phyloP scores from a whole-genome alignment of 2,797 vertebrate species.

The Bryconaethiops microstoma region DNA sequence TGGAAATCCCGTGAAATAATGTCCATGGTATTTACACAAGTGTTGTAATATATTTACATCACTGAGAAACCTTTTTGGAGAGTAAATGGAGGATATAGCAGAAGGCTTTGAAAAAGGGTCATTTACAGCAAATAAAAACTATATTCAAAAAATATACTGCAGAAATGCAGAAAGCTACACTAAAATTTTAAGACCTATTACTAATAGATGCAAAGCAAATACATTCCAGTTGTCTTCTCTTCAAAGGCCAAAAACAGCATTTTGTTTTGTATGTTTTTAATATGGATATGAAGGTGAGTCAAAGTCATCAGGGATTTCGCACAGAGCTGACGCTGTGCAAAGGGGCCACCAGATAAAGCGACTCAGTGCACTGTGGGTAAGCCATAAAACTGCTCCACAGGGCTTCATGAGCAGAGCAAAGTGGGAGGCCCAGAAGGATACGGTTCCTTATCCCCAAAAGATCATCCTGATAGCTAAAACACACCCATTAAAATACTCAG shows the following conservation, averaged over 20 bases:
- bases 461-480: constrained; percentile 65
- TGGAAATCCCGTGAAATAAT: constrained; percentile 49
- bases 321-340: background rate
- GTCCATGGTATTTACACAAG: constrained; percentile 52
- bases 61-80: constrained; percentile 41
- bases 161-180: constrained; percentile 5
- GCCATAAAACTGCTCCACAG: constrained; percentile 51
- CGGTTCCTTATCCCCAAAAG: constrained; percentile 56
- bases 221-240: constrained; percentile 15
- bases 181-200: background rate
- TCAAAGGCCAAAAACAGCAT: background rate
- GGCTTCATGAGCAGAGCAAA: constrained; percentile 52
- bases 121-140: constrained; percentile 43
- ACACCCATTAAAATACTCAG: constrained; percentile 62
- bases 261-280: background rate
- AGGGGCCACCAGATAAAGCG: constrained; percentile 46
- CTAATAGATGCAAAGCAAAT: constrained; percentile 17
- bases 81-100: constrained; percentile 27
- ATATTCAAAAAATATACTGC: constrained; percentile 12
- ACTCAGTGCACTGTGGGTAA: constrained; percentile 50
- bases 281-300: constrained; percentile 15
- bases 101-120: constrained; percentile 25
- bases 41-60: constrained; percentile 51
- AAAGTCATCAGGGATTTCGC: background rate
- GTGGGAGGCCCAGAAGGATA: constrained; percentile 62